phyloP scores from a whole-genome alignment of 1,140 invertebrate genomes.

The Pogonognathellus flavescens region DNA sequence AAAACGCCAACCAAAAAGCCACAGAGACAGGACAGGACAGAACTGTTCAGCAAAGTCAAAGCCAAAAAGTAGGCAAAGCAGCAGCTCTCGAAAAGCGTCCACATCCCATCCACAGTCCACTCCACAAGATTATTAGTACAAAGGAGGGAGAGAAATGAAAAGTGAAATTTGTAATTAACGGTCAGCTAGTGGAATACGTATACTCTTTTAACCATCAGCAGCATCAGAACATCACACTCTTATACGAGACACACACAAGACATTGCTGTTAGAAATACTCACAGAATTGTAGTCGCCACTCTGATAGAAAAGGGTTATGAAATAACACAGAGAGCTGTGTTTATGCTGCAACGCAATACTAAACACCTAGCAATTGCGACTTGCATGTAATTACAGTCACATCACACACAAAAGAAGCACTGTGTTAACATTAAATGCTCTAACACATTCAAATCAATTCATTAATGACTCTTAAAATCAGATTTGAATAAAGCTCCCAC shows the following conservation, averaged over 20 bases:
- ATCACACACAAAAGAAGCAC: not conserved
- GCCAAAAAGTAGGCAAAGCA: not conserved
- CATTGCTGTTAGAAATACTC: not conserved
- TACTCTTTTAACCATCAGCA: too few relatives aligned
- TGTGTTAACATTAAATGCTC: not conserved
- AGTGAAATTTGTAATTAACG: constrained; percentile 60
- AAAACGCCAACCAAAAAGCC: not conserved
- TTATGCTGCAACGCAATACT: too few relatives aligned
- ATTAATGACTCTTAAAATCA: too few relatives aligned
- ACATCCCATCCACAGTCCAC: constrained; percentile 17
- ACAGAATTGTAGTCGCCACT: not conserved
- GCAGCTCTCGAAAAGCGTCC: constrained; percentile 6
- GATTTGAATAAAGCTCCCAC: too few relatives aligned
- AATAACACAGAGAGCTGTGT: not conserved
- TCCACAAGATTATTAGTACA: not conserved
- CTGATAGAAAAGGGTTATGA: not conserved
- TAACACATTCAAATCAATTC: too few relatives aligned
- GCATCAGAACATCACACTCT: too few relatives aligned
- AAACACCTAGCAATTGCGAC: not conserved
- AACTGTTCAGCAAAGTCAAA: constrained; percentile 24
- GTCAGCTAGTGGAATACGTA: constrained; percentile 4
- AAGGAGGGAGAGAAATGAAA: constrained; percentile 55
- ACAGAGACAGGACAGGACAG: not conserved
- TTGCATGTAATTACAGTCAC: not conserved
- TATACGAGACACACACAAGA: not conserved